Conservation (phyloP, 2,113 vertebrate genomes). For the Antennarius striatus region DNA sequence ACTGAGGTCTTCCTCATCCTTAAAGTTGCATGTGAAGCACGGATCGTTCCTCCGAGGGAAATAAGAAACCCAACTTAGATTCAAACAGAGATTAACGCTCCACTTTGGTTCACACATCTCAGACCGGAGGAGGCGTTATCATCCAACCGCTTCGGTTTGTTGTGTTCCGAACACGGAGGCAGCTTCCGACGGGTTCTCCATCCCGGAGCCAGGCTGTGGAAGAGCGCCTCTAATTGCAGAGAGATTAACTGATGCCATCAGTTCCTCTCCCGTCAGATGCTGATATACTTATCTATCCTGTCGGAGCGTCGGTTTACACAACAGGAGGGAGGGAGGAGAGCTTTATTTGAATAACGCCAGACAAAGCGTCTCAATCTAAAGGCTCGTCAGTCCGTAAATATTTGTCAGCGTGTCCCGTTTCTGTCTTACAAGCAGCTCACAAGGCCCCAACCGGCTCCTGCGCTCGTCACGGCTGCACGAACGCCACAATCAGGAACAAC, state of each 20-base stretch:
- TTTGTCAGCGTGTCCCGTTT: conserved; percentile 12
- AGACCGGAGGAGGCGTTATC: too few species aligned
- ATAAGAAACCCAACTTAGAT: too few species aligned
- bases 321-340: conserved; percentile 33
- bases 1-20: too few species aligned
- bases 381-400: conserved; percentile 50
- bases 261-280: conserved; percentile 33
- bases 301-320: conserved; percentile 49
- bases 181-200: too few species aligned
- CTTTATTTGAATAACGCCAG: conserved; percentile 56
- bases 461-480: conserved; percentile 33
- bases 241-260: conserved; percentile 69
- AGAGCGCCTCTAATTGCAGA: conserved; percentile 59
- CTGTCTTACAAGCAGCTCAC: conserved; percentile 9
- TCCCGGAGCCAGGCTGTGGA: conserved; percentile 33
- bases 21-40: too few species aligned
- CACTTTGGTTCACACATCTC: too few species aligned
- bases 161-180: too few species aligned
- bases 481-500: conserved; percentile 12
- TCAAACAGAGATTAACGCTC: too few species aligned
- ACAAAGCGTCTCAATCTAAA: conserved; percentile 21
- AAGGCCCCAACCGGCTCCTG: background rate
- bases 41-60: too few species aligned
- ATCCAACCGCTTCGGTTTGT: too few species aligned
- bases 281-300: conserved; percentile 48